A percentile compares a stretch with the other conserved stretches of the same genome.
phyloP scores from a whole-genome alignment of 23 tunicate genomes.

The Halocynthia roretzi region DNA sequence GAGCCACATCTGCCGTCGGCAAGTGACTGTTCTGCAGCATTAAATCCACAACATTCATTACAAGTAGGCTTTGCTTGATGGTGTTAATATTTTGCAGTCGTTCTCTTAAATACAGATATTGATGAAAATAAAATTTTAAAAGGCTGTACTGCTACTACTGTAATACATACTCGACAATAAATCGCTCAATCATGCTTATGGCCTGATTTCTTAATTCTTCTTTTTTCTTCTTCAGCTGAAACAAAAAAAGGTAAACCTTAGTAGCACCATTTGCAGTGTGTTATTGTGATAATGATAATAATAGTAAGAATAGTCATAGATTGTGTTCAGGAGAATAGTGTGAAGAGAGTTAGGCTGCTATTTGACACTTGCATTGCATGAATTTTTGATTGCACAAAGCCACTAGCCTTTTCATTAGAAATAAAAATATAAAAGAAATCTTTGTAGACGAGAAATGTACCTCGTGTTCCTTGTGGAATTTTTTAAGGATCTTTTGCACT shows the following conservation, averaged over 20 bases:
- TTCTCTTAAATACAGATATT: not conserved
- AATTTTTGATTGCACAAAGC: no score
- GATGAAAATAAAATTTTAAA: not conserved
- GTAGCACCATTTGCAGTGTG: no score
- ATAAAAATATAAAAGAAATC: no score
- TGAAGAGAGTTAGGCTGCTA: no score
- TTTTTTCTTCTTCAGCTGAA: not conserved
- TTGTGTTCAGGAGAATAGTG: no score
- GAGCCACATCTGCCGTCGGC: slow-evolving; percentile 37
- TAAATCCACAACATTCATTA: slow-evolving; percentile 19
- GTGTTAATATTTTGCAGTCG: slow-evolving; percentile 7
- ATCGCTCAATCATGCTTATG: slow-evolving; percentile 6
- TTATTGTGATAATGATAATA: no score
- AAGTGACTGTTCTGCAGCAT: not conserved
- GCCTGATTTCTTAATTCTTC: slow-evolving; percentile 2
- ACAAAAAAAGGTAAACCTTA: not conserved
- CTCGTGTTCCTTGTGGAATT: no score
- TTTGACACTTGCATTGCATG: no score
- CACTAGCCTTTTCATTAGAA: no score
- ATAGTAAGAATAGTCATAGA: no score
- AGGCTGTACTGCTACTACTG: not conserved
- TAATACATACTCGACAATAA: slow-evolving; percentile 18
- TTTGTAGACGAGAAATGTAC: no score
- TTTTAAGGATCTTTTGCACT: no score
- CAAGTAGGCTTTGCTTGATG: slow-evolving; percentile 11